Evolutionary conservation across 2,113 vertebrate species (phyloP).

Genomic region (Galemys pyrenaicus): DNA sequence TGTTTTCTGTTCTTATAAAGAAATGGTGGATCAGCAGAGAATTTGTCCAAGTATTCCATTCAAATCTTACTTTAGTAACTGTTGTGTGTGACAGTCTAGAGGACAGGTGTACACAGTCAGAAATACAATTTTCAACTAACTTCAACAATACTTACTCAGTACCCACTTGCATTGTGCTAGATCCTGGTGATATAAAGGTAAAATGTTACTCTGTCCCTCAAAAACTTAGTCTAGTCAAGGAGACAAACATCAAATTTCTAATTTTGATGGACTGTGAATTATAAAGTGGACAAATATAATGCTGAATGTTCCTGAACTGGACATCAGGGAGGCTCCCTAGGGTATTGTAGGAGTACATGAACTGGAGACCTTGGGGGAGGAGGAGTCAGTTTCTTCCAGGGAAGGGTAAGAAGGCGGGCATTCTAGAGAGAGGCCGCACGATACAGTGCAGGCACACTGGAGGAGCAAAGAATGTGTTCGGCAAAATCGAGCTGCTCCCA

Average conservation of each 20-base stretch:
- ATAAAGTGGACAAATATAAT: neutral
- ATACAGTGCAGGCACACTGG: neutral
- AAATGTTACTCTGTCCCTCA: neutral
- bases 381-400: neutral
- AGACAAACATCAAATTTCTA: neutral
- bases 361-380: neutral
- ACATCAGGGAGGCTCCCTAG: neutral
- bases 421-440: neutral
- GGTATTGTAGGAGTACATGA: neutral
- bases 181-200: neutral
- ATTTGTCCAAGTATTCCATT: neutral
- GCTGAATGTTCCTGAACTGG: neutral
- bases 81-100: neutral
- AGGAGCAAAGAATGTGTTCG: neutral
- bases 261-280: neutral
- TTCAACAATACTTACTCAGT: neutral
- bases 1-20: neutral
- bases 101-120: neutral
- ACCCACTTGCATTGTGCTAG: neutral
- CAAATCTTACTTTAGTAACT: neutral
- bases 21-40: neutral
- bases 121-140: conserved; percentile 25
- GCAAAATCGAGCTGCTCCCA: neutral
- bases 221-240: neutral
- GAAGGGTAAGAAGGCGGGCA: neutral